These are phyloP conservation scores for Sebastes hubbsi DNA, from an alignment of 2,797 vertebrate genomes.

Conservation along the genomic window DNA sequence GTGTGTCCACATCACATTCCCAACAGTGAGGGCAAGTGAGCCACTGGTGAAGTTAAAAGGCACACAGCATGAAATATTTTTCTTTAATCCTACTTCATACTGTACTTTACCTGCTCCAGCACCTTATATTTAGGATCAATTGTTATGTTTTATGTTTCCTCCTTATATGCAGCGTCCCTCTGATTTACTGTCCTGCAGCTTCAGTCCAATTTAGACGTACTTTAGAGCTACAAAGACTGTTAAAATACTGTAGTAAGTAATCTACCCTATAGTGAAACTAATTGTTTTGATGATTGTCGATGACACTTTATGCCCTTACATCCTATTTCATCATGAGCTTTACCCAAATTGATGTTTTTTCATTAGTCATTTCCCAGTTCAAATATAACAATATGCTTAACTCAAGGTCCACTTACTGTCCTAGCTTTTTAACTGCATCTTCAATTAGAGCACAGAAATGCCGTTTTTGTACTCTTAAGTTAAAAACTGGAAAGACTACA, in stretches of 20 bases:
- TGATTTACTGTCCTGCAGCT: not conserved
- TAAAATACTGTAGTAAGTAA: not conserved
- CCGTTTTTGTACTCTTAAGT: not conserved
- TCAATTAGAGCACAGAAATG: not conserved
- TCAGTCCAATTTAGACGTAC: not conserved
- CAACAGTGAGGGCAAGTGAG: not conserved
- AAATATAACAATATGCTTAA: not conserved
- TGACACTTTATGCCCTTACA: not conserved
- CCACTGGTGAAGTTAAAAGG: not conserved
- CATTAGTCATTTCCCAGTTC: not conserved
- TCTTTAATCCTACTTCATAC: not conserved
- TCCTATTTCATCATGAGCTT: not conserved
- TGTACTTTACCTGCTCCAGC: not conserved
- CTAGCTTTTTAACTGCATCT: not conserved
- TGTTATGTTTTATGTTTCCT: not conserved
- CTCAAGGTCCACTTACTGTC: not conserved
- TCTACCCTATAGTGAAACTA: accelerated
- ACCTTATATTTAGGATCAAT: not conserved
- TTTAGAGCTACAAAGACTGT: not conserved
- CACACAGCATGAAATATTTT: not conserved
- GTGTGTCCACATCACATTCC: not conserved
- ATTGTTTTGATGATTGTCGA: not conserved
- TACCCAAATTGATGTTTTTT: not conserved
- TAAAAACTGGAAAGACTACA: not conserved
- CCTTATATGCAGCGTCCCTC: not conserved